Base-by-base conservation (phyloP, 2,888 invertebrate genomes). In the Cerceris rybyensis region DNA sequence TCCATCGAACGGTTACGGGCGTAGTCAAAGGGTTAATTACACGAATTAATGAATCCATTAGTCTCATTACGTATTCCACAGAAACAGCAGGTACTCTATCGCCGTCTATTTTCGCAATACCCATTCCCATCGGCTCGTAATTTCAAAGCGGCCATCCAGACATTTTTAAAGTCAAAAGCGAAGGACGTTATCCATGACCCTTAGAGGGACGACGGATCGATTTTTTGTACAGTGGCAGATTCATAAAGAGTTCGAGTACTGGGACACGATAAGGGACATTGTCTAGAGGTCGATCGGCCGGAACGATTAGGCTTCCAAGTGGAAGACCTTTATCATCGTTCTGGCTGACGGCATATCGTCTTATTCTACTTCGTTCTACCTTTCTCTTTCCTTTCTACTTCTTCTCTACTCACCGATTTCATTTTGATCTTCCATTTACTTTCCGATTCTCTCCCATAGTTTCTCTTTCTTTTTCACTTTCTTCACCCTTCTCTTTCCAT, bases 151-250 rank as follows among this genome's bases (percentile, higher is more conserved):
- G 28, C 28, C 28, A 28, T 28, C 28, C 28, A 28, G 28, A 46
- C 46, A 46, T 11, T 8, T 46, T 11, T 46, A 8, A 11, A 8
- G 46, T 11, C 46, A 11, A 46, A 46, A 46, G 46, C 28, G 75
- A 77, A 39, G 60, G 77, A 76, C 72, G 71, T 55, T 58, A 68
- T 63, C 70, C 50, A 61, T 43, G 66, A 76, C 77, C 70, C 28
- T 70, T 46, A 66, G 66, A 46, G 13, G 55, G 8, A 61, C 28
- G 28, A 42, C 50, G 58, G 61, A 55, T 52, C 58, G 55, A 78
- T 70, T 63, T 66, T 46, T 52, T 46, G 7, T 28, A 39, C 11
- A 14, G 52, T 7, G 14, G n/a, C 41, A 57, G 17, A 14, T 70
- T 70, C 64, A 16, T 17, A 41, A 60, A n/a, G 55, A 49, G 59